Percentiles rank a stretch among this genome's conserved stretches.
Conservation (phyloP, 2,797 vertebrate species). For the Todus mexicanus region DNA sequence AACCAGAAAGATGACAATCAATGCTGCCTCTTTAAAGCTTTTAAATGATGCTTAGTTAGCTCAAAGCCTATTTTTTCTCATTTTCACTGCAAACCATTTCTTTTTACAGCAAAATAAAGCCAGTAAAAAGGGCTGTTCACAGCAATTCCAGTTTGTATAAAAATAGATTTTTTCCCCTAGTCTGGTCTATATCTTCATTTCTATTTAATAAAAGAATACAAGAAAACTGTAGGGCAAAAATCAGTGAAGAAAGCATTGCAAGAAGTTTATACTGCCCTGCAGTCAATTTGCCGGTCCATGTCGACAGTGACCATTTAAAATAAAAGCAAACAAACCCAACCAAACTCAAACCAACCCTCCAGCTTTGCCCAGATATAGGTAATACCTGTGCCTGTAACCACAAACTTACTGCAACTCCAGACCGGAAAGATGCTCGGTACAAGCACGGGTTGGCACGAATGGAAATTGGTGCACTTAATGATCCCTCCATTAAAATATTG, state of each 20-base stretch:
- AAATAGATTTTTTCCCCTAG: no score
- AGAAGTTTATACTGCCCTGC: background rate
- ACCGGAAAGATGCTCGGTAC: background rate
- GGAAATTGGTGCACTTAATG: background rate
- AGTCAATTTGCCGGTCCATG: background rate
- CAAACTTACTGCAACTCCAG: background rate
- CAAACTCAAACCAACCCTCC: background rate
- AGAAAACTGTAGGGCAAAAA: background rate
- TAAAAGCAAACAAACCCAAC: background rate
- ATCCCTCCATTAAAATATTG: background rate
- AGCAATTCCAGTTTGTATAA: background rate
- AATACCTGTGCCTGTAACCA: background rate
- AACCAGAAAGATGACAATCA: background rate
- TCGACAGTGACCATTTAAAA: background rate
- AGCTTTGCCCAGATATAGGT: background rate
- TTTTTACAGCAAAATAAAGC: background rate
- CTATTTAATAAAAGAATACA: background rate
- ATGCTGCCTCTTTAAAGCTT: background rate
- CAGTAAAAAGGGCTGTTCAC: background rate
- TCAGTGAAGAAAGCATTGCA: background rate
- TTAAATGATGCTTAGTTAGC: background rate
- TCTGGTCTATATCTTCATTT: background rate
- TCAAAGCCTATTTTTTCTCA: background rate
- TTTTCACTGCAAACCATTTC: background rate
- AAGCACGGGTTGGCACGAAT: background rate